Percentiles rank a stretch among this genome's conserved stretches.
phyloP scores from a whole-genome alignment of 2,113 vertebrate species.

The mouse (Mus musculus) region DNA sequence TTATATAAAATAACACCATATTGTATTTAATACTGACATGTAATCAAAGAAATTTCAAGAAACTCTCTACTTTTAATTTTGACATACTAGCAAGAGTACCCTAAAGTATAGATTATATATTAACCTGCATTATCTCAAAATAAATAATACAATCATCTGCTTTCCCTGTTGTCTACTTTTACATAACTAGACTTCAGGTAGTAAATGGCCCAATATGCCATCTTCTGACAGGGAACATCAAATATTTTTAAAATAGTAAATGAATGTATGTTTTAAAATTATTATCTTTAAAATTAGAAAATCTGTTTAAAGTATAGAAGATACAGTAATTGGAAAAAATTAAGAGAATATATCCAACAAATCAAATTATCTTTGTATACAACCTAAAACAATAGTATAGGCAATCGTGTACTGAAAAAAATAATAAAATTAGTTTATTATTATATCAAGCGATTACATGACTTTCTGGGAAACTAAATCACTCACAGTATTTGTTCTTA shows the following conservation, averaged over 20 bases:
- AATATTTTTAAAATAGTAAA: conserved; percentile 44
- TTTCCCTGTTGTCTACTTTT: not conserved
- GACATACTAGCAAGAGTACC: not conserved
- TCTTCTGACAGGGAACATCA: conserved; percentile 38
- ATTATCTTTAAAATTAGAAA: conserved; percentile 26
- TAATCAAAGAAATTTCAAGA: not conserved
- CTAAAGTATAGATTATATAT: conserved; percentile 16
- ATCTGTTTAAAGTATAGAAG: not conserved
- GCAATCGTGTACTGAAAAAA: not conserved
- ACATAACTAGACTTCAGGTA: not conserved
- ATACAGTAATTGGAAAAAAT: not conserved
- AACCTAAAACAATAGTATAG: conserved; percentile 8
- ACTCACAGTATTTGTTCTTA: conserved; percentile 43
- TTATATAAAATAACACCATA: not conserved
- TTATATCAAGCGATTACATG: not conserved
- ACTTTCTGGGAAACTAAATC: not conserved
- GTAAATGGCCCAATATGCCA: not conserved
- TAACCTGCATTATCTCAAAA: not conserved
- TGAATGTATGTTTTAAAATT: not conserved
- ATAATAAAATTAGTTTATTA: not conserved
- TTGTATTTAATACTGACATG: not conserved
- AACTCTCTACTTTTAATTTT: not conserved
- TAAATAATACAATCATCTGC: not conserved
- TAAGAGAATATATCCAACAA: not conserved
- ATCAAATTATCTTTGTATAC: not conserved